phyloP scores from a whole-genome alignment of 2,888 invertebrate species.

The Zaprionus bogoriensis region DNA sequence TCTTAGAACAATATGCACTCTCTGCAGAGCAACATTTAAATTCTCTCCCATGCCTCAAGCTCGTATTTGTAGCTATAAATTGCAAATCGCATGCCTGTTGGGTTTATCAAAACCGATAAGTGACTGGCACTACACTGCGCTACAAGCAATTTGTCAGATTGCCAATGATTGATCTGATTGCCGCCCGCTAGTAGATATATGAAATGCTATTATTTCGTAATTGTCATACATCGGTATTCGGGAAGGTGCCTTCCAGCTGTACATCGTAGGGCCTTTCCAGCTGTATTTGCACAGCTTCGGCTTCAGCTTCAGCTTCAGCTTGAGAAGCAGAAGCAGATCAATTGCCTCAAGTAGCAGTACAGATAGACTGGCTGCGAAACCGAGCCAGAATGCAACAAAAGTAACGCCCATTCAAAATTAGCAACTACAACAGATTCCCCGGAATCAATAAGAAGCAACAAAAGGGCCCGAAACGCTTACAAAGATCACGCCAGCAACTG shows the following conservation, averaged over 20 bases:
- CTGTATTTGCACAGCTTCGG: slow-evolving; percentile 50
- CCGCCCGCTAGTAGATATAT: not conserved
- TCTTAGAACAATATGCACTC: too few species aligned
- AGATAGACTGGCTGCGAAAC: not conserved
- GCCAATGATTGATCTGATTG: not conserved
- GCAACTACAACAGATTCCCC: slow-evolving; percentile 32
- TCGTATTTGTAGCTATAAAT: not conserved
- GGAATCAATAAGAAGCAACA: slow-evolving; percentile 37
- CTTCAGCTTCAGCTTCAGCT: too few species aligned
- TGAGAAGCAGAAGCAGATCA: slow-evolving; percentile 21
- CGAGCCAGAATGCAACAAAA: not conserved
- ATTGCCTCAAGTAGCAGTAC: slow-evolving; percentile 23
- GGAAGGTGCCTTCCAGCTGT: slow-evolving; percentile 29
- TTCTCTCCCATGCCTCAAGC: too few species aligned
- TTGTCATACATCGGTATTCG: too few species aligned
- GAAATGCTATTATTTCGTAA: not conserved
- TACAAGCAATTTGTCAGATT: not conserved
- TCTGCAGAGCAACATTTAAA: too few species aligned
- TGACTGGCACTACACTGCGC: too few species aligned
- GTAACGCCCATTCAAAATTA: slow-evolving; percentile 53
- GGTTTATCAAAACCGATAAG: not conserved
- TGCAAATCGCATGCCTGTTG: not conserved
- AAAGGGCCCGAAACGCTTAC: slow-evolving; percentile 28
- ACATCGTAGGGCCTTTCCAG: not conserved
- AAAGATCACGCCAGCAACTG: slow-evolving; percentile 65